phyloP scores from a whole-genome alignment of 1,140 invertebrate species.

The Zeugodacus cucurbitae region DNA sequence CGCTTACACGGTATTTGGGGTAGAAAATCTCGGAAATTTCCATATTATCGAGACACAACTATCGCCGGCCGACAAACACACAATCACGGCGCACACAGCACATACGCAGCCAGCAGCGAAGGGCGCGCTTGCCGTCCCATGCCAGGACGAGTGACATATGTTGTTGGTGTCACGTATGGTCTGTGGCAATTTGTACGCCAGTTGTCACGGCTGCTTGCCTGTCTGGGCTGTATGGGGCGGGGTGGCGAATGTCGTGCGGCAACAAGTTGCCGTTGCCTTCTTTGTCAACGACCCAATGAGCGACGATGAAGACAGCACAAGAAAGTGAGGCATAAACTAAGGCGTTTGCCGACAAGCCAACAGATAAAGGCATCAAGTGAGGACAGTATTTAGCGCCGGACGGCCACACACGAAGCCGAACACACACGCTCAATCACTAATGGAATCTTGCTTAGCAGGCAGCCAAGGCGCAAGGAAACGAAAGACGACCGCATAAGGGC shows the following conservation, averaged over 20 bases:
- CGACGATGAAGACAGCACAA: constrained; percentile 3
- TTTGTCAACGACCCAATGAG: background rate
- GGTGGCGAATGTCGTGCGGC: background rate
- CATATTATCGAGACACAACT: constrained; percentile 60
- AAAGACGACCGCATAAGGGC: background rate
- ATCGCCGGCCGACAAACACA: constrained; percentile 40
- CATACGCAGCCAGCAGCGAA: background rate
- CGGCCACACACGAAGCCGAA: background rate
- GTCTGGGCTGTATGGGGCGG: background rate
- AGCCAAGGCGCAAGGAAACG: background rate
- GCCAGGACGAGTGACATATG: constrained; percentile 3
- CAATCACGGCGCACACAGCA: background rate
- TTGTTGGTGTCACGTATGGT: constrained; percentile 26
- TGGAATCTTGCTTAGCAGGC: background rate
- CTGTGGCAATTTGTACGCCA: constrained; percentile 43
- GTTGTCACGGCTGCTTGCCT: constrained; percentile 16
- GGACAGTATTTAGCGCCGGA: constrained; percentile 41
- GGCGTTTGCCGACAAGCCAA: constrained; percentile 16
- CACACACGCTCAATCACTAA: constrained; percentile 39
- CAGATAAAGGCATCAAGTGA: constrained; percentile 27
- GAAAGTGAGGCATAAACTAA: background rate
- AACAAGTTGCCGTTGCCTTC: constrained; percentile 37
- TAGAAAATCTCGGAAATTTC: constrained; percentile 61
- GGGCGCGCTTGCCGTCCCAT: background rate
- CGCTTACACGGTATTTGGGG: constrained; percentile 45